Percentiles rank a stretch among this genome's conserved stretches.
These are phyloP conservation scores for Botia kubotai DNA, from an alignment of 2,797 vertebrate genomes.

Conservation along the genomic window DNA sequence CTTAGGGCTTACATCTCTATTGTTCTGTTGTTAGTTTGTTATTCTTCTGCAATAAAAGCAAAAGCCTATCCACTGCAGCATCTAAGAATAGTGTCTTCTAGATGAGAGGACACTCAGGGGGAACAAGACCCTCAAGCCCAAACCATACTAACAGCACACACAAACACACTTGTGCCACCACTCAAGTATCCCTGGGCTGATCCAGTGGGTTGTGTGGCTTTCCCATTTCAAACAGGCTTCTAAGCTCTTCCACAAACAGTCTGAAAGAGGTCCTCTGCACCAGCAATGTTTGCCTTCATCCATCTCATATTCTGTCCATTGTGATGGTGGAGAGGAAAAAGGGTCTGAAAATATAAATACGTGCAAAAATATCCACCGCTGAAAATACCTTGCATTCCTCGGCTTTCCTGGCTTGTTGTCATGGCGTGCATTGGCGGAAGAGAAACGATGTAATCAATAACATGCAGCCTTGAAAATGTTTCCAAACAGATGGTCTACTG, in stretches of 20 bases:
- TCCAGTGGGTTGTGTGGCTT: constrained; percentile 73
- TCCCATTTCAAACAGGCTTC: constrained; percentile 74
- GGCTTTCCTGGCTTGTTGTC: constrained; percentile 66
- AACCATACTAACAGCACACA: constrained; percentile 53
- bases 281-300: constrained; percentile 73
- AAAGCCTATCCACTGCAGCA: constrained; percentile 70
- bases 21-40: constrained; percentile 17
- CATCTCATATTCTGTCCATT: constrained; percentile 59
- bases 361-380: constrained; percentile 59
- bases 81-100: constrained; percentile 77
- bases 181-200: constrained; percentile 74
- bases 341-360: constrained; percentile 58
- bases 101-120: constrained; percentile 77
- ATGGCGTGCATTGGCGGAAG: constrained; percentile 61
- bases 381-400: constrained; percentile 75
- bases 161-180: constrained; percentile 66
- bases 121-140: constrained; percentile 75
- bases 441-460: constrained; percentile 81
- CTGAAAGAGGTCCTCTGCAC: constrained; percentile 74
- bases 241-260: constrained; percentile 84
- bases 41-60: constrained; percentile 9
- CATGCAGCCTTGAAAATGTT: constrained; percentile 77
- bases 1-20: neutral
- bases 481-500: constrained; percentile 78
- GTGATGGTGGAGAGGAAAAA: constrained; percentile 64